Percentiles rank a stretch among this genome's conserved stretches.
These are phyloP conservation scores for Cheiracanthium punctorium DNA, from an alignment of 2,888 invertebrate genomes.

Conservation along the genomic window DNA sequence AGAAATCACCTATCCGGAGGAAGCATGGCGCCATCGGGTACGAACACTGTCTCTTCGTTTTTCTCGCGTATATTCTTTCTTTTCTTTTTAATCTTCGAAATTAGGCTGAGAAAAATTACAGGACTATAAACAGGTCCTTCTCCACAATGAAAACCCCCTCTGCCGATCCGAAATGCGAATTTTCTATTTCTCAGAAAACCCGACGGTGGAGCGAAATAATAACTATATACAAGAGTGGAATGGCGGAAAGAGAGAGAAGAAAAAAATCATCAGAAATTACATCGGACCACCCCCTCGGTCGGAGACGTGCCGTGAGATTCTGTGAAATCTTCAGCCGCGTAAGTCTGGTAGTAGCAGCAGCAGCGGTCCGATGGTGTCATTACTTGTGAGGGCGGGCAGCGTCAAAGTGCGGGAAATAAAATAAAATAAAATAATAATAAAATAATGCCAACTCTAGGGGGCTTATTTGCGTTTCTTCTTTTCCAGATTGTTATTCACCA, in stretches of 20 bases:
- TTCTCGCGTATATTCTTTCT: background rate
- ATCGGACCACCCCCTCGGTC: background rate
- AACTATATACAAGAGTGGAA: constrained; percentile 1
- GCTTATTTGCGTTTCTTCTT: constrained; percentile 40
- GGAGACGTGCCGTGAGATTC: background rate
- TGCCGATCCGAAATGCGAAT: constrained; percentile 16
- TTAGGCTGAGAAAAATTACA: background rate
- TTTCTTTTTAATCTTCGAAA: too few relatives aligned
- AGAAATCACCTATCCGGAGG: background rate
- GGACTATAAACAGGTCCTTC: background rate
- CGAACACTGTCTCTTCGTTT: background rate
- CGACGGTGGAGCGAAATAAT: constrained; percentile 61
- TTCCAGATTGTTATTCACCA: constrained; percentile 57
- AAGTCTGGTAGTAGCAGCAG: too few relatives aligned
- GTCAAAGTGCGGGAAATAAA: too few relatives aligned
- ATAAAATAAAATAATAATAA: background rate
- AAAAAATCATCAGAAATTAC: background rate
- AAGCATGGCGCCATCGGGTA: background rate
- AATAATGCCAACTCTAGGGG: background rate
- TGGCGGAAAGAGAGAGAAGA: too few relatives aligned
- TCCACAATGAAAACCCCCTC: too few relatives aligned
- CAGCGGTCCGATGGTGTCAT: background rate
- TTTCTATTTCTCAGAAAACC: constrained; percentile 72
- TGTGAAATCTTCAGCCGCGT: background rate
- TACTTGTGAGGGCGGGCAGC: constrained; percentile 8